Base-by-base conservation (phyloP, 1,140 invertebrate species). In the Orius insidiosus region DNA sequence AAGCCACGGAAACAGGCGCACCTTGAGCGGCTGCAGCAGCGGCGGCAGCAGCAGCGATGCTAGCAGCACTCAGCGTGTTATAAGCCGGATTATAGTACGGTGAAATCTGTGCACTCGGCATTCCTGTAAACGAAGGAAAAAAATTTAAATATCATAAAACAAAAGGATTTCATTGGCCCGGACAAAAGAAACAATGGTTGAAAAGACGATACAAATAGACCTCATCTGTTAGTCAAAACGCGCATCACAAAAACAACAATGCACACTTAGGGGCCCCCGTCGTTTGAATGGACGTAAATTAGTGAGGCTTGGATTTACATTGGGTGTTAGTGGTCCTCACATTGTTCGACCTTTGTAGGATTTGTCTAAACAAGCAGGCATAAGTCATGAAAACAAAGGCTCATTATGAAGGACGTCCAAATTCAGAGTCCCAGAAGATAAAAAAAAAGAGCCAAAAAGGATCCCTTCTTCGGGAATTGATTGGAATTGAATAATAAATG, bases 51-150 rank as follows among this genome's bases (percentile, higher is more conserved):
- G 74, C 41, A 24, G 31, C 24, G 31, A 18, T 74, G 38, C 70
- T 72, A 2, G 72, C 71, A 11, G 72, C 70, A 34, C 68, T 73
- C 7, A 76, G 56, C 2, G 72, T 70, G 31, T 72, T 69, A 51
- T 75, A 76, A 24, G 73, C 69, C 36, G 71, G 70, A 47, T 66
- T 66, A 56, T 76, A 76, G 52, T 75, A 76, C 10, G 70, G 68
- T 5, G 69, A 65, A 68, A 76, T 75, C 49, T 68, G 65, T 35
- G 58, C 62, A 1, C 68, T 67, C 6, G 71, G 66, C 67, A 75
- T 74, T 41, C 71, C 72, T 74, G 57, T 6, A 62, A 60, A 30
- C 42, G 15, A 39, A 10, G 35, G 2, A 42, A 42, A 42, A 42
- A 39, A 41, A 52, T 50, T 49, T 50, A 53, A 45, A 41, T 34